phyloP scores from a whole-genome alignment of 2,797 vertebrate genomes.

The Pelochelys cantorii region DNA sequence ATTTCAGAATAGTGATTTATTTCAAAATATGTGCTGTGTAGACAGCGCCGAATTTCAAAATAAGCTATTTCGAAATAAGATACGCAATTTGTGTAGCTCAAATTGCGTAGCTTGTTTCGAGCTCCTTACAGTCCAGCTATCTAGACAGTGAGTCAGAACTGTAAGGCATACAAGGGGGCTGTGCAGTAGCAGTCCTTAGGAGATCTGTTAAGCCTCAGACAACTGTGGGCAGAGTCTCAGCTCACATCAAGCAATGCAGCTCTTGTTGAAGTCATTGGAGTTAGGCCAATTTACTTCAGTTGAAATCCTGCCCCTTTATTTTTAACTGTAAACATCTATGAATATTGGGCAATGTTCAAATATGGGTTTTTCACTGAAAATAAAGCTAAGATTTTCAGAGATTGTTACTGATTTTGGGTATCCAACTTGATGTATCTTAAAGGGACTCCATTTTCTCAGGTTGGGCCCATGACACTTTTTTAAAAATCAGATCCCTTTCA shows the following conservation, averaged over 20 bases:
- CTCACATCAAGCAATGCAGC: neutral
- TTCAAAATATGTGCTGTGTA: too few species aligned
- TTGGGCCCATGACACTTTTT: neutral
- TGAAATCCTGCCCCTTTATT: neutral
- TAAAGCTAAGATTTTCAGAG: neutral
- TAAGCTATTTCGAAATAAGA: too few species aligned
- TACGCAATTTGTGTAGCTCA: too few species aligned
- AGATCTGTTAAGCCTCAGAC: conserved; percentile 1
- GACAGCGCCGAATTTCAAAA: too few species aligned
- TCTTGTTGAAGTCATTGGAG: neutral
- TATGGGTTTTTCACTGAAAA: neutral
- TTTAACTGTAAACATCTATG: neutral
- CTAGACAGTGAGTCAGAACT: neutral
- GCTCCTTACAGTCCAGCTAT: neutral
- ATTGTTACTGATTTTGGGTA: neutral
- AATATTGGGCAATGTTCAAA: neutral
- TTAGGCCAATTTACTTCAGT: neutral
- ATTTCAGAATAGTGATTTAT: too few species aligned
- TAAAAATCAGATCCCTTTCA: too few species aligned
- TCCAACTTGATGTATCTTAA: neutral
- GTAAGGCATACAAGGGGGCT: neutral
- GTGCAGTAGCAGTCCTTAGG: neutral
- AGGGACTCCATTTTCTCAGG: neutral
- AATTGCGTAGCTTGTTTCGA: too few species aligned
- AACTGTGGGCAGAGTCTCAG: neutral